A percentile compares a stretch with the other conserved stretches of the same genome.
Conservation (phyloP, 92 coral and sea anemone genomes). For the Phenganax subtilis region DNA sequence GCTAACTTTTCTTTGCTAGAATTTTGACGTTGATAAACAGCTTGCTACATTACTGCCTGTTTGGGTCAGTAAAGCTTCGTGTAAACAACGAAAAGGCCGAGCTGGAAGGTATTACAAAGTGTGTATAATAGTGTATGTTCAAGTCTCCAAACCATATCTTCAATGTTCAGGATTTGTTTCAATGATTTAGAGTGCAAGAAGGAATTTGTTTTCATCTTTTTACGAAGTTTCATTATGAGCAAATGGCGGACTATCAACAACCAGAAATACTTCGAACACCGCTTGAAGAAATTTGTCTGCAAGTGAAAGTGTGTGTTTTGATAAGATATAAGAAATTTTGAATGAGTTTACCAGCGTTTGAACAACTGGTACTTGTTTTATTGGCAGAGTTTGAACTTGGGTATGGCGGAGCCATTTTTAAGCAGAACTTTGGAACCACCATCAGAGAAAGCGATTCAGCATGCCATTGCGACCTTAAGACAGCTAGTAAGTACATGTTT, state of each 20-base stretch:
- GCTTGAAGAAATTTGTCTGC: conserved; percentile 83
- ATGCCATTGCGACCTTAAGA: conserved; percentile 70
- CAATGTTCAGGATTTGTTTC: background rate
- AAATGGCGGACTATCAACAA: conserved; percentile 78
- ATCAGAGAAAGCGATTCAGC: conserved; percentile 64
- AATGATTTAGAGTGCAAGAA: conserved; percentile 65
- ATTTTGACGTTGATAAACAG: conserved; percentile 31
- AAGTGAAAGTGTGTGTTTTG: conserved; percentile 64
- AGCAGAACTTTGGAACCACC: conserved; percentile 86
- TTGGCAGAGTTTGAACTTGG: conserved; percentile 71
- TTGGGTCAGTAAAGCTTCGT: conserved; percentile 93
- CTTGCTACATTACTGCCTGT: conserved; percentile 57
- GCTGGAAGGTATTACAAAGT: conserved; percentile 72
- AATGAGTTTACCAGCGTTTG: background rate
- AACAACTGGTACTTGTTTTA: background rate
- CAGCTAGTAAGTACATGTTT: conserved; percentile 62
- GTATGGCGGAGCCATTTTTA: conserved; percentile 69
- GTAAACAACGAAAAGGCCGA: conserved; percentile 82
- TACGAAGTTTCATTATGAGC: conserved; percentile 63
- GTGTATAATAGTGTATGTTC: background rate
- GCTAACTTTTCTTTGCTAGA: background rate
- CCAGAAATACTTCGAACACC: conserved; percentile 97
- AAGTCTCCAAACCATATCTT: too few species aligned
- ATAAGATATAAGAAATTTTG: background rate
- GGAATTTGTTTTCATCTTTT: conserved; percentile 90